phyloP scores from a whole-genome alignment of 2,113 vertebrate genomes.

The Chaetops frenatus region DNA sequence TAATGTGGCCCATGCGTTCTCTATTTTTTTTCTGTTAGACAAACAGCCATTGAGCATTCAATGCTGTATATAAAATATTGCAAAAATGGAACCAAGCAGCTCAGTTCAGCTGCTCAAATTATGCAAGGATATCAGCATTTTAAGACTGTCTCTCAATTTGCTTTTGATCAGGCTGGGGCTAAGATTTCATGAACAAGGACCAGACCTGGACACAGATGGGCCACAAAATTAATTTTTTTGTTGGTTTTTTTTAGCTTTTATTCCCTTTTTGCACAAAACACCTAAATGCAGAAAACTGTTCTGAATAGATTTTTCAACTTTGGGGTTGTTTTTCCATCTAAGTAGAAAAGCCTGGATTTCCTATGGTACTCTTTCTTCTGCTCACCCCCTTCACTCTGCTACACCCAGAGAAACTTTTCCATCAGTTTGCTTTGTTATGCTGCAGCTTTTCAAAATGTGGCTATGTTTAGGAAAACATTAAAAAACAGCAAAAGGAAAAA shows the following conservation, averaged over 20 bases:
- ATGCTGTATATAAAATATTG: not conserved
- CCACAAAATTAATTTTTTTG: too few species aligned
- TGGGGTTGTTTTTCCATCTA: not conserved
- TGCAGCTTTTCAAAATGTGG: not conserved
- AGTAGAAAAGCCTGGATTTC: not conserved
- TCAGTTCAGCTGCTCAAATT: not conserved
- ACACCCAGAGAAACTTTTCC: not conserved
- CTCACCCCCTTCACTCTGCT: not conserved
- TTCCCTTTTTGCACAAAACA: not conserved
- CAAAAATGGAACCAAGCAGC: not conserved
- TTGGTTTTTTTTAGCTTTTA: not conserved
- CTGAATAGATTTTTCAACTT: not conserved
- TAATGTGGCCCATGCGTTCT: not conserved
- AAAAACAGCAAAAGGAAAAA: not conserved
- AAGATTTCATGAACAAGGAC: not conserved
- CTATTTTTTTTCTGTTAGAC: not conserved
- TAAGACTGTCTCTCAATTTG: not conserved
- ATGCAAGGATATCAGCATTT: not conserved
- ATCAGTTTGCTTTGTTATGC: not conserved
- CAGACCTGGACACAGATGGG: not conserved
- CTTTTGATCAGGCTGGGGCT: not conserved
- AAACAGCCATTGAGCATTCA: not conserved
- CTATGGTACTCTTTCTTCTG: not conserved
- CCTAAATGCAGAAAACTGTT: not conserved
- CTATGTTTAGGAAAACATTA: not conserved